Evolutionary conservation across 2,888 invertebrate genomes (phyloP), one percentile per base, ranked within the genome.

Genomic region (Anarsia innoxiella): DNA sequence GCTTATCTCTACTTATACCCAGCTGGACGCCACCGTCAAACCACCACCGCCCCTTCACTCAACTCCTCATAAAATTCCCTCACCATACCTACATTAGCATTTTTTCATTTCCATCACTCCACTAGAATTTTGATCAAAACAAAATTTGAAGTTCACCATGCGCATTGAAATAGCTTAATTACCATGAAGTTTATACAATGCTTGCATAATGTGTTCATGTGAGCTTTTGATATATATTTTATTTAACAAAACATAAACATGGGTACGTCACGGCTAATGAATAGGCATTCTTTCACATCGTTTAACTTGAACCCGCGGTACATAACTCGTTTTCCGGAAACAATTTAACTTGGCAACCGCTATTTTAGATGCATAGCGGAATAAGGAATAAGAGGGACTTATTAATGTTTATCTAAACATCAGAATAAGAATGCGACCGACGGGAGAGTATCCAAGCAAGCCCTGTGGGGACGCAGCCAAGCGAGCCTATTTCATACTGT

Each of bases 391-490:
- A 49, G 49, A 53, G 59, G 62, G 67, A 62, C 66, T 68, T 74
- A 75, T 74, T 71, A 75, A 74, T 73, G 72, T 76, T 80, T 80
- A 83, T 84, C 80, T 79, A 68, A 71, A 62, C 71, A 80, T 80
- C 79, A 57, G 69, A 78, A 79, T 76, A 70, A 68, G 67, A 77
- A 78, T 73, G 69, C 65, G 59, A 56, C 51, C 60, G 64, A 59
- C 66, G 59, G 69, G 62, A 65, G n/a, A n/a, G n/a, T n/a, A n/a
- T n/a, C n/a, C n/a, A n/a, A n/a, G n/a, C n/a, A 10, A 47, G 52
- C 61, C 63, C 49, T 49, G 44, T 49, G 63, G 61, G 59, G 72
- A 53, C 49, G 59, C 79, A 79, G 47, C 71, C 64, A 67, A 70
- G 76, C 82, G 79, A 67, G 58, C 66, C 57, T 57, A 67, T 75